Evolutionary conservation across 2,113 vertebrate genomes (phyloP).

Genomic region (Perca schrenkii): DNA sequence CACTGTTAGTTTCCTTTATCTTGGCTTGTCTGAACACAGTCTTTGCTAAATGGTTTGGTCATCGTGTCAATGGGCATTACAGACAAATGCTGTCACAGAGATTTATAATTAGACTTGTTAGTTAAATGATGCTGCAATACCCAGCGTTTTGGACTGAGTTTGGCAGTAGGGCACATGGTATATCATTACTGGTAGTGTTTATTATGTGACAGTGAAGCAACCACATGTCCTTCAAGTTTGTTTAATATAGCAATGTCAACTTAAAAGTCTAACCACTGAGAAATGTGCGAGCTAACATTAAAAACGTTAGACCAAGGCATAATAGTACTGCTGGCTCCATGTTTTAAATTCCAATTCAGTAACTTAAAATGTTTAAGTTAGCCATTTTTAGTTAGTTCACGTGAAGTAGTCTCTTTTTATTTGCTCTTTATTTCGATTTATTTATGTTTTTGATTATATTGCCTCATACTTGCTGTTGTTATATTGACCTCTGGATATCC

Average conservation of each 20-base stretch:
- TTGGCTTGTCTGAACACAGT: background rate
- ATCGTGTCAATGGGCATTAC: conserved; percentile 38
- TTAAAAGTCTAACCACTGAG: background rate
- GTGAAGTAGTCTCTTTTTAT: no score
- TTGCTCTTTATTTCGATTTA: no score
- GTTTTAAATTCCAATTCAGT: background rate
- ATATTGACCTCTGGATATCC: no score
- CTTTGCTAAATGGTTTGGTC: conserved; percentile 27
- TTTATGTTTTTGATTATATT: no score
- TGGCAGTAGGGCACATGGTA: background rate
- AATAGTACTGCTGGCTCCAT: background rate
- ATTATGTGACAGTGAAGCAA: no score
- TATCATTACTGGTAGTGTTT: background rate
- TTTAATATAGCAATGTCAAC: background rate
- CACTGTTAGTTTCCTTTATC: background rate
- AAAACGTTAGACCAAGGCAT: background rate
- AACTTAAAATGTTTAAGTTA: background rate
- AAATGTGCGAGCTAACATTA: background rate
- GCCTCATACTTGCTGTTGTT: no score
- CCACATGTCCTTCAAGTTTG: background rate
- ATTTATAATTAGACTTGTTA: conserved; percentile 41
- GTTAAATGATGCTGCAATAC: conserved; percentile 35
- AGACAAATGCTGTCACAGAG: conserved; percentile 39
- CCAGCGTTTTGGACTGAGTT: background rate
- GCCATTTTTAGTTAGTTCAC: no score